Evolutionary conservation across 2,888 invertebrate genomes (phyloP), one percentile per base, ranked within the genome.

Genomic region (Corythucha ciliata): DNA sequence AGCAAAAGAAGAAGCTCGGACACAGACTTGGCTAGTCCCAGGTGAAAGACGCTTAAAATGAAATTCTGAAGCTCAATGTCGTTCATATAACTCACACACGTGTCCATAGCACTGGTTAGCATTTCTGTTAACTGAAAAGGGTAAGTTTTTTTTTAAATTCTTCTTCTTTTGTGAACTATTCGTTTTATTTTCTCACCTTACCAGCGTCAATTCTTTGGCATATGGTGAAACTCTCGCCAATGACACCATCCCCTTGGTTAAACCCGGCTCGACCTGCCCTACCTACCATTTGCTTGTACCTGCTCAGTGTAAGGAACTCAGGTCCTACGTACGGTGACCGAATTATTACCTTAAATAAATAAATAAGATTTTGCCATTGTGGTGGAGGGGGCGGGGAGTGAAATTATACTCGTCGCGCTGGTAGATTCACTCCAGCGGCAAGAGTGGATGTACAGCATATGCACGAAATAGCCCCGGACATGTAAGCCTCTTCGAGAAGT

Each of bases 341-440:
- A 58, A 96, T 70, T 45, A 96, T 81, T 0, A 94, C n/a, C n/a
- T n/a, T n/a, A n/a, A n/a, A n/a, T n/a, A n/a, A n/a, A n/a, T n/a
- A n/a, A n/a, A n/a, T n/a, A n/a, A n/a, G n/a, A n/a, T n/a, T n/a
- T n/a, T n/a, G n/a, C n/a, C n/a, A n/a, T n/a, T n/a, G n/a, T n/a
- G n/a, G n/a, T n/a, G n/a, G n/a, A n/a, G n/a, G n/a, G n/a, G n/a
- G n/a, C n/a, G n/a, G n/a, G n/a, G n/a, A n/a, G n/a, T n/a, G n/a
- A n/a, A n/a, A n/a, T n/a, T n/a, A n/a, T n/a, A n/a, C 89, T 64
- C 93, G 76, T 69, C 80, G 79, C 1, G 94, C 94, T 12, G 96
- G 96, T 59, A 97, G 74, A 75, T 97, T 97, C 24, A 97, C 92
- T 3, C 96, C 96, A 20, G 96, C 94, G n/a, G 96, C 96, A 58